phyloP scores from a whole-genome alignment of 2,113 vertebrate species.

The Phaetusa simplex region DNA sequence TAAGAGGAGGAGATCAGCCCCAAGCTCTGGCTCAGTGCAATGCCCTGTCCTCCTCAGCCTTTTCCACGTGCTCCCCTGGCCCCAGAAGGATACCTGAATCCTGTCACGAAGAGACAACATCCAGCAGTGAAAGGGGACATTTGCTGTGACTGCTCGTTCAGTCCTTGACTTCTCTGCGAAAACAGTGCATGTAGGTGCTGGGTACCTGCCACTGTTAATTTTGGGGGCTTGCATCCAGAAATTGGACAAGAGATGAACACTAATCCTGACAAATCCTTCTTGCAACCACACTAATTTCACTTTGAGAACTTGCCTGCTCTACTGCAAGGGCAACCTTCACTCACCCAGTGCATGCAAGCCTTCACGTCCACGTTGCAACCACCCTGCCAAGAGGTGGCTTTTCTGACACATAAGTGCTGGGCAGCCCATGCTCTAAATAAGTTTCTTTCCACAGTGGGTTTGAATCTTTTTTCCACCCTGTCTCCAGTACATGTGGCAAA shows the following conservation, averaged over 20 bases:
- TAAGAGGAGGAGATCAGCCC: background rate
- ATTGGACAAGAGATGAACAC: background rate
- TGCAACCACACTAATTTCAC: background rate
- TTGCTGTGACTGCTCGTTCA: background rate
- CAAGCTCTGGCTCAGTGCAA: background rate
- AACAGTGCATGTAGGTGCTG: background rate
- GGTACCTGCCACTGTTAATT: background rate
- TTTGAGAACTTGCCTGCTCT: background rate
- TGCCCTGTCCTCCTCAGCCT: background rate
- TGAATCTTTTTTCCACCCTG: background rate
- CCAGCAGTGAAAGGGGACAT: background rate
- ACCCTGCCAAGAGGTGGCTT: background rate
- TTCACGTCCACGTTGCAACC: background rate
- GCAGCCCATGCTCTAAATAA: background rate
- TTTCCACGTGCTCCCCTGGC: accelerated
- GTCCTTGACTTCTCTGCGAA: background rate
- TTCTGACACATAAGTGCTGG: too few relatives aligned
- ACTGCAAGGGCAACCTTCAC: background rate
- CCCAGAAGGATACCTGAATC: background rate
- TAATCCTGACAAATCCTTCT: background rate
- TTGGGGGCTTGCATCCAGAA: background rate
- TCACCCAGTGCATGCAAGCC: background rate
- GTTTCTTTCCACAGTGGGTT: background rate
- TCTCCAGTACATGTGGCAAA: background rate
- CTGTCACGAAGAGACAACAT: background rate